A percentile compares a stretch with the other conserved stretches of the same genome.
Evolutionary conservation across 2,888 invertebrate genomes (phyloP).

Genomic region (Hydraecia micacea): DNA sequence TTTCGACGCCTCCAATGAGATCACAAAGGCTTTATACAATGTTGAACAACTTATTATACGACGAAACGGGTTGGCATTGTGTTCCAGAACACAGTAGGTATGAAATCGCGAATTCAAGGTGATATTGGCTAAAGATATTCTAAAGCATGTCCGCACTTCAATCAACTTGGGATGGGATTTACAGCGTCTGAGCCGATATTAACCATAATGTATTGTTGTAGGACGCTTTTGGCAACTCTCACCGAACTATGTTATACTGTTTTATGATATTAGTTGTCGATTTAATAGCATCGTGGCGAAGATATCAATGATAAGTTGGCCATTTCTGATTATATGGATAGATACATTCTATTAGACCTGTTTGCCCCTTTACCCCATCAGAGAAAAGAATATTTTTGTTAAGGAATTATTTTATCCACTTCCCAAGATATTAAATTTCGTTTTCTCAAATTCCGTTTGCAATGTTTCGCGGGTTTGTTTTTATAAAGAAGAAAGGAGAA

Average conservation of each 20-base stretch:
- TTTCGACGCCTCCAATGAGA: conserved; percentile 65
- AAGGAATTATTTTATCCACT: conserved; percentile 21
- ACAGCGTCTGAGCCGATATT: conserved; percentile 61
- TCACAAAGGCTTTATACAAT: conserved; percentile 72
- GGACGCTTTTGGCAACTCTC: conserved; percentile 56
- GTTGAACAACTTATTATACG: conserved; percentile 65
- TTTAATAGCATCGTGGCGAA: conserved; percentile 51
- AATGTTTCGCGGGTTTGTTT: conserved; percentile 38
- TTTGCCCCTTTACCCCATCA: conserved; percentile 15
- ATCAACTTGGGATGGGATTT: conserved; percentile 65
- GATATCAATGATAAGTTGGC: conserved; percentile 52
- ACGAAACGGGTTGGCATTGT: conserved; percentile 74
- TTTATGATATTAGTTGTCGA: conserved; percentile 61
- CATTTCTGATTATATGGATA: conserved; percentile 35
- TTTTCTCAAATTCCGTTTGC: conserved; percentile 46
- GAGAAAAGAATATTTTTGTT: conserved; percentile 46
- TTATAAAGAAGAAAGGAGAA: conserved; percentile 34
- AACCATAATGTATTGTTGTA: conserved; percentile 59
- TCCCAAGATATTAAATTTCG: conserved; percentile 42
- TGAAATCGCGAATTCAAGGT: conserved; percentile 74
- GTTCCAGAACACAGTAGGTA: conserved; percentile 52
- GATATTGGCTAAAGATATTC: conserved; percentile 81
- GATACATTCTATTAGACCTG: conserved; percentile 6
- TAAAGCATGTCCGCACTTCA: conserved; percentile 74
- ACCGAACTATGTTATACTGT: conserved; percentile 40